Evolutionary conservation across 2,888 invertebrate genomes (phyloP).

Genomic region (Apamea sordens): DNA sequence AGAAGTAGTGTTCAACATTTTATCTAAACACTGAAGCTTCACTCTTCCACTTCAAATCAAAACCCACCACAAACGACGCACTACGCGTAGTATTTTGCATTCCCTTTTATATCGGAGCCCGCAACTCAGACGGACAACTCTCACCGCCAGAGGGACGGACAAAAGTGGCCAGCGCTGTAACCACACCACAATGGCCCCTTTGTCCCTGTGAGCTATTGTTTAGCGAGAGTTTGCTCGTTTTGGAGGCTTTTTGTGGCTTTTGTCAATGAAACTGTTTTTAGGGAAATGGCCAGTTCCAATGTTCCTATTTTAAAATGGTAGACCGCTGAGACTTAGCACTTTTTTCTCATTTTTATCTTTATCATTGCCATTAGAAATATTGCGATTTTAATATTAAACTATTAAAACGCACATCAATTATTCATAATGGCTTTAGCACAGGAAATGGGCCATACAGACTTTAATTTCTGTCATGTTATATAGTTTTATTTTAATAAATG

Average conservation of each 20-base stretch:
- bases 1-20: background rate
- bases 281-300: constrained; percentile 46
- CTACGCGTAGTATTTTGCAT: constrained; percentile 36
- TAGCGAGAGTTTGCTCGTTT: constrained; percentile 56
- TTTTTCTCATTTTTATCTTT: background rate
- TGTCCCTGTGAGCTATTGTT: constrained; percentile 66
- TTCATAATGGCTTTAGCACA: constrained; percentile 8
- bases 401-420: constrained; percentile 15
- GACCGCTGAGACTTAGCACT: background rate
- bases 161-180: constrained; percentile 48
- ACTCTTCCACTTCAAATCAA: background rate
- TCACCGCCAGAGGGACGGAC: constrained; percentile 31
- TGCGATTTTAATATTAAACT: background rate
- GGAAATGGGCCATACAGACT: constrained; percentile 12
- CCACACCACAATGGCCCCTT: constrained; percentile 60
- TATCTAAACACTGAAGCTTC: background rate
- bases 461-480: constrained; percentile 11
- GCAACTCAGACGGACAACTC: constrained; percentile 38
- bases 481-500: constrained; percentile 7
- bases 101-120: constrained; percentile 25
- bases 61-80: constrained; percentile 42
- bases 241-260: constrained; percentile 47
- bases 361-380: background rate
- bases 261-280: constrained; percentile 62
- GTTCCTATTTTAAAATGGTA: constrained; percentile 32